Evolutionary conservation across 64 coral and sea anemone genomes (phyloP).

Genomic region (Astreopora myriophthalma): DNA sequence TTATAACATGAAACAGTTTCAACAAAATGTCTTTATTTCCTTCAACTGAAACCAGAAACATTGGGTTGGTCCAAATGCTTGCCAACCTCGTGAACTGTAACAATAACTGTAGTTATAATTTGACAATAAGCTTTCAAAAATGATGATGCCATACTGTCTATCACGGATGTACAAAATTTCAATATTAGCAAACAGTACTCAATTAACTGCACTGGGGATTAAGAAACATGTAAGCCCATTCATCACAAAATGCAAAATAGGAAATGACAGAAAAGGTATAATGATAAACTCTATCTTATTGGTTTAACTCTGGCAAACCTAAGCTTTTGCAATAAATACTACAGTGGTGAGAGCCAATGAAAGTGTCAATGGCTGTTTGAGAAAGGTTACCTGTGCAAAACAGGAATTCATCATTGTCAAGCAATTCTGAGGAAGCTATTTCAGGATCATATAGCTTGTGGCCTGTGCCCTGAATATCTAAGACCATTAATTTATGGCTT

Average conservation of each 20-base stretch:
- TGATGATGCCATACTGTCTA: background rate
- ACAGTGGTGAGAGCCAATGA: slow-evolving; percentile 43
- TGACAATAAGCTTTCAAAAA: too few species aligned
- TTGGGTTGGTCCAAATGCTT: background rate
- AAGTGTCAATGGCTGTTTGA: slow-evolving; percentile 56
- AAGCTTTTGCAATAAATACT: slow-evolving; percentile 59
- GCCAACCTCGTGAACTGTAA: too few species aligned
- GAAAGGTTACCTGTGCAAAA: slow-evolving; percentile 79
- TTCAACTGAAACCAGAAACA: slow-evolving; percentile 25
- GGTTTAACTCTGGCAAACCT: background rate
- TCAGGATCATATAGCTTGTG: slow-evolving; percentile 72
- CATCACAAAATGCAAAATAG: background rate
- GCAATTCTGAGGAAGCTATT: slow-evolving; percentile 61
- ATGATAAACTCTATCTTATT: background rate
- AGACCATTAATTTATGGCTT: slow-evolving; percentile 46
- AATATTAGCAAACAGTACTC: background rate
- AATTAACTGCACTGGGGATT: background rate
- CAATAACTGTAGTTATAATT: too few species aligned
- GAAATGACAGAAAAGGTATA: background rate
- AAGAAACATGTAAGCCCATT: background rate
- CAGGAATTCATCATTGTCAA: slow-evolving; percentile 52
- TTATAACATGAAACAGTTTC: background rate
- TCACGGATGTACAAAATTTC: background rate
- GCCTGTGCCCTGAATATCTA: slow-evolving; percentile 70
- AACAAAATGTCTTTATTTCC: background rate